A percentile compares a stretch with the other conserved stretches of the same genome.
Evolutionary conservation across 2,888 invertebrate genomes (phyloP).

Genomic region (Heliconius erato): DNA sequence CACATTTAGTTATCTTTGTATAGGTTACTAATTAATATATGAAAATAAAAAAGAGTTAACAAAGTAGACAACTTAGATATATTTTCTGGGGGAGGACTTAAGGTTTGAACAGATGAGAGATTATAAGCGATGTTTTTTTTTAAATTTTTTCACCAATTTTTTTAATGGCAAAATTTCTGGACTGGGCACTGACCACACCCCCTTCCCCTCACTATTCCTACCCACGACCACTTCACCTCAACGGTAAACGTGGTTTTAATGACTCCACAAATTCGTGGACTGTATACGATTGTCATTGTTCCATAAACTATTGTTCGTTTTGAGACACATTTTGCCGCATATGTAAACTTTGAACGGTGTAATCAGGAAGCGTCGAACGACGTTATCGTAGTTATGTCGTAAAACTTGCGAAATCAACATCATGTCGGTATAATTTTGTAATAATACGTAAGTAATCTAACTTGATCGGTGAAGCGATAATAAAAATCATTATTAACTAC

Average conservation of each 20-base stretch:
- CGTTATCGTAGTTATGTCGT: slow-evolving; percentile 24
- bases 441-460: slow-evolving; percentile 21
- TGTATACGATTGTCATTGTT: slow-evolving; percentile 43
- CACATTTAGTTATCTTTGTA: background rate
- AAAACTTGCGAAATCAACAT: slow-evolving; percentile 25
- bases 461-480: background rate
- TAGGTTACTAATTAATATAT: background rate
- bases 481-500: background rate
- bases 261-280: slow-evolving; percentile 35
- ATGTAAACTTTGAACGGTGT: slow-evolving; percentile 34
- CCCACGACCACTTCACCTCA: background rate
- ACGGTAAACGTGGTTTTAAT: slow-evolving; percentile 20
- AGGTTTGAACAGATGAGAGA: too few species aligned
- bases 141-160: too few species aligned
- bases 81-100: too few species aligned
- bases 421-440: slow-evolving; percentile 10
- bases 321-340: slow-evolving; percentile 38
- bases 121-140: too few species aligned
- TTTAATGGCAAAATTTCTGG: too few species aligned
- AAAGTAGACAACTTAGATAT: too few species aligned
- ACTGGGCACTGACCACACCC: too few species aligned
- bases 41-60: background rate
- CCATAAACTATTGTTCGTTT: slow-evolving; percentile 40
- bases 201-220: too few species aligned
- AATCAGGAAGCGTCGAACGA: slow-evolving; percentile 33